phyloP scores from a whole-genome alignment of 2,888 invertebrate genomes.

The Piscicola geometra region DNA sequence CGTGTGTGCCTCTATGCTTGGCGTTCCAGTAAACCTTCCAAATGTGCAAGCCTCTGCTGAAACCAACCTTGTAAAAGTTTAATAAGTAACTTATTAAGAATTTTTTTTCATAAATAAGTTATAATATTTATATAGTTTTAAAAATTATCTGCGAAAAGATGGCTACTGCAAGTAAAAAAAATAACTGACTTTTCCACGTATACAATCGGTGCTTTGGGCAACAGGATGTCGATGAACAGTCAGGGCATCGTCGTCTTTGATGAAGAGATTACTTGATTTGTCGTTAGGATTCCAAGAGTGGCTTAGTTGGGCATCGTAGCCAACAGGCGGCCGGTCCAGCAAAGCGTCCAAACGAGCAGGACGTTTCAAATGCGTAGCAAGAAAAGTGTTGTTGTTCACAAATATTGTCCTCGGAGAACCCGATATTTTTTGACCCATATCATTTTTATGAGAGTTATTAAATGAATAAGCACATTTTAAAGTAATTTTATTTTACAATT shows the following conservation, averaged over 20 bases:
- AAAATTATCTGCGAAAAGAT: too few relatives aligned
- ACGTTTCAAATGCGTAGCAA: constrained; percentile 12
- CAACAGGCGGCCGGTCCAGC: constrained; percentile 25
- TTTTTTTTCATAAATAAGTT: background rate
- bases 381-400: constrained; percentile 18
- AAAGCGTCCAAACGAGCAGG: constrained; percentile 33
- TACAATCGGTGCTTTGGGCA: constrained; percentile 34
- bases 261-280: constrained; percentile 34
- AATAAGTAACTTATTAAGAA: constrained; percentile 20
- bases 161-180: too few relatives aligned
- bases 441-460: too few relatives aligned
- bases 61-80: constrained; percentile 23
- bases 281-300: constrained; percentile 35
- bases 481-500: too few relatives aligned
- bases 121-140: too few relatives aligned
- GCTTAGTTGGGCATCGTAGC: constrained; percentile 25
- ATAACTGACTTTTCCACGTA: constrained; percentile 33
- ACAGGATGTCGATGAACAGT: constrained; percentile 36
- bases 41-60: constrained; percentile 30
- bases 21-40: constrained; percentile 35
- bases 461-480: too few relatives aligned
- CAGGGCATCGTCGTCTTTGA: constrained; percentile 36
- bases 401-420: constrained; percentile 31
- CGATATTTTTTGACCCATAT: constrained; percentile 34
- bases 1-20: constrained; percentile 35